Base-by-base conservation (phyloP, 2,888 invertebrate species). In the Pheosia tremula region DNA sequence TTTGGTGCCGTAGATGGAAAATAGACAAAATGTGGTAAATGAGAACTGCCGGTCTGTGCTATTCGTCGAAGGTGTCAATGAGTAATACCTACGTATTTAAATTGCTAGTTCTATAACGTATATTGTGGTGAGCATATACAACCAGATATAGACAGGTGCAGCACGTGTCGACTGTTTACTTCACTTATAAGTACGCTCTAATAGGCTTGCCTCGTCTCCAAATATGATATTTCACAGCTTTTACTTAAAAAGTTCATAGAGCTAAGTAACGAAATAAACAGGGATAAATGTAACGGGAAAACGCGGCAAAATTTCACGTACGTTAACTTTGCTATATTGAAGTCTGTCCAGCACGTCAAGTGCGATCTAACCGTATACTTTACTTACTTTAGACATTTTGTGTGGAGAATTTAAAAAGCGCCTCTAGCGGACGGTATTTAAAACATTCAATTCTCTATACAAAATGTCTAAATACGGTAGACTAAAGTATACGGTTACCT, bases 1-100 rank as follows among this genome's bases (percentile, higher is more conserved):
- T 47, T 47, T 47, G 47, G 0, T 47, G 11, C 47, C 5, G 10
- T 43, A 49, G 49, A 4, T 49, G 49, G 49, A 13, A 49, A n/a
- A 49, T 49, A 49, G 13, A 13, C 5, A 24, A 11, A 47, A 50
- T 50, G 24, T 50, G 24, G 50, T 50, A 50, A 50, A 50, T 8
- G 6, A 7, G 8, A 5, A 4, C 9, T 50, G 49, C 24, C 24
- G 50, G 50, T 50, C 24, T 6, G 24, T 24, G 24, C 50, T 10
- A 53, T 53, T 53, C 36, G 70, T 70, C 72, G 66, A 67, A 74
- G 52, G 67, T 69, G 68, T 69, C 64, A 75, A 75, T 75, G 69
- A 67, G 61, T 62, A 67, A 66, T 65, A 47, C 47, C 47, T n/a
- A 67, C 64, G 63, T 71, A 71, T 66, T 69, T 64, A 66, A 67